phyloP scores from a whole-genome alignment of 2,113 vertebrate genomes.

The Ailuropoda melanoleuca region DNA sequence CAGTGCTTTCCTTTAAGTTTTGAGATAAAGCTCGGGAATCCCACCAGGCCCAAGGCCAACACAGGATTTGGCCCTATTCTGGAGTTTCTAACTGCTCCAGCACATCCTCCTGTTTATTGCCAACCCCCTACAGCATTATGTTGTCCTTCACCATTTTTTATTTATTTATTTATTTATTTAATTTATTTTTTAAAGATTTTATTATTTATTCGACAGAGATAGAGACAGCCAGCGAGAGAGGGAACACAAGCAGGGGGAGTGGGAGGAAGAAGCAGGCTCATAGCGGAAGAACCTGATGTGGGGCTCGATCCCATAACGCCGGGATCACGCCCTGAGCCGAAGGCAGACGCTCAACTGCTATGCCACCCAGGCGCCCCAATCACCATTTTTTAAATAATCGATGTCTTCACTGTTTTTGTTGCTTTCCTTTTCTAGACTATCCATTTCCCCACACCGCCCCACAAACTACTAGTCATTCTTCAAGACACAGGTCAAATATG shows the following conservation, averaged over 20 bases:
- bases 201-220: too few species aligned
- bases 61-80: background rate
- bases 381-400: background rate
- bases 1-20: background rate
- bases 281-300: too few species aligned
- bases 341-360: too few species aligned
- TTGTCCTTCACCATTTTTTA: background rate
- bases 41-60: accelerated
- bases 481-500: background rate
- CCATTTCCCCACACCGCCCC: background rate
- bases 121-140: background rate
- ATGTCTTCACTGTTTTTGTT: background rate
- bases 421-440: background rate
- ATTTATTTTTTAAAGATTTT: too few species aligned
- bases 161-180: too few species aligned
- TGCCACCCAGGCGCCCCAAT: too few species aligned
- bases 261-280: too few species aligned
- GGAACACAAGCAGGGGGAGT: too few species aligned
- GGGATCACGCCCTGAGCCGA: too few species aligned
- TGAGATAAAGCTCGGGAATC: background rate
- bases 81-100: background rate
- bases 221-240: too few species aligned
- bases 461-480: background rate
- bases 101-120: accelerated
- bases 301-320: too few species aligned